Evolutionary conservation across 2,113 vertebrate species (phyloP).

Genomic region (Mystacornis crossleyi): DNA sequence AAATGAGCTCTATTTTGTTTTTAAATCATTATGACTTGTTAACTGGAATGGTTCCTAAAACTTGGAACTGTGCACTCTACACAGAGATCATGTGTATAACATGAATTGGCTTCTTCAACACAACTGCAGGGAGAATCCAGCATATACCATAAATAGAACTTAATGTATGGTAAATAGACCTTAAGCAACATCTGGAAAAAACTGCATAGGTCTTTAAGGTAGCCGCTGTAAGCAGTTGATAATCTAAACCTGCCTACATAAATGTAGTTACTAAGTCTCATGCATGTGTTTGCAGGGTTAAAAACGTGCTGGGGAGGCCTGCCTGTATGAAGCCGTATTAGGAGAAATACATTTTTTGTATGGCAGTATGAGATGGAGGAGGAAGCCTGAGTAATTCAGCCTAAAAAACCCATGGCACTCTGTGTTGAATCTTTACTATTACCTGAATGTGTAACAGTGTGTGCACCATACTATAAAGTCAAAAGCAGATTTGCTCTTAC

Average conservation of each 20-base stretch:
- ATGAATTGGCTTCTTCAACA: background rate
- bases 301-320: background rate
- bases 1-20: constrained; percentile 14
- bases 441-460: background rate
- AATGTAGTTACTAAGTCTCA: background rate
- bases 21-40: constrained; percentile 21
- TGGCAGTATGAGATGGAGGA: background rate
- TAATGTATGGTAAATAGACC: background rate
- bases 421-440: background rate
- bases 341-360: background rate
- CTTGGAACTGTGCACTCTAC: background rate
- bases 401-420: background rate
- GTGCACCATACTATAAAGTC: background rate
- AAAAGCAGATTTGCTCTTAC: background rate
- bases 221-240: background rate
- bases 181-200: constrained; percentile 21
- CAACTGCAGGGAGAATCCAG: background rate
- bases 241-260: background rate
- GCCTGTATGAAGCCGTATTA: background rate
- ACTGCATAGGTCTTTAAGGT: background rate
- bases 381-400: background rate
- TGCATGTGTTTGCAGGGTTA: background rate
- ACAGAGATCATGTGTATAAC: background rate
- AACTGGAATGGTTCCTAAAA: constrained; percentile 37
- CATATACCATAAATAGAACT: background rate